A percentile compares a stretch with the other conserved stretches of the same genome.
phyloP scores from a whole-genome alignment of 2,797 vertebrate genomes.

The Argentina silus region DNA sequence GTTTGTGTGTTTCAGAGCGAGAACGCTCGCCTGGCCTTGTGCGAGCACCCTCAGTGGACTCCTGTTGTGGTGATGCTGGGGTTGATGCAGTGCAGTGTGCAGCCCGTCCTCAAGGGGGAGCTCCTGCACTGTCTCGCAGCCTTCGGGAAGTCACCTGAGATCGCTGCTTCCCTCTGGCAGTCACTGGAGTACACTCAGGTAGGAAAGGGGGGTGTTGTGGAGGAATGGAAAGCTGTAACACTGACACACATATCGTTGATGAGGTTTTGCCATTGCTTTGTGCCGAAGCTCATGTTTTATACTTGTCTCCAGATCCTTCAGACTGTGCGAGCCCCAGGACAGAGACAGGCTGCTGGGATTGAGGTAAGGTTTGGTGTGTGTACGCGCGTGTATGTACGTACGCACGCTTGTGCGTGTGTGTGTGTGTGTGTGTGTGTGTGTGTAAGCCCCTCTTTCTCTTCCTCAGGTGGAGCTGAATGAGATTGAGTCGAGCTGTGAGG shows the following conservation, averaged over 20 bases:
- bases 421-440: neutral
- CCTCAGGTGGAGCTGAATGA: slow-evolving; percentile 94
- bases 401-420: neutral
- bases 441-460: neutral
- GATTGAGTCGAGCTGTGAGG: slow-evolving; percentile 96
- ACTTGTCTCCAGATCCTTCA: slow-evolving; percentile 85
- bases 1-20: slow-evolving; percentile 82
- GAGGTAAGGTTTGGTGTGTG: slow-evolving; percentile 80
- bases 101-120: slow-evolving; percentile 91
- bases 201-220: neutral
- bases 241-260: neutral
- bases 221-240: neutral
- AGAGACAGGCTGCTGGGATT: slow-evolving; percentile 92
- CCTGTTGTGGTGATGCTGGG: slow-evolving; percentile 94
- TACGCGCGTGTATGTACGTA: neutral
- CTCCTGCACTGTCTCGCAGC: slow-evolving; percentile 88
- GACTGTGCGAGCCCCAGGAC: slow-evolving; percentile 89
- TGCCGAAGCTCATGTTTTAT: neutral
- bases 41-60: slow-evolving; percentile 98
- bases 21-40: slow-evolving; percentile 94
- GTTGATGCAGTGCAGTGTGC: slow-evolving; percentile 93
- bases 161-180: slow-evolving; percentile 96
- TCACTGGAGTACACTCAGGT: slow-evolving; percentile 98
- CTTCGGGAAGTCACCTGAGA: slow-evolving; percentile 98
- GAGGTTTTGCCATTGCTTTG: neutral